Conservation (phyloP, 2,888 invertebrate genomes). For the Cheiracanthium punctorium region DNA sequence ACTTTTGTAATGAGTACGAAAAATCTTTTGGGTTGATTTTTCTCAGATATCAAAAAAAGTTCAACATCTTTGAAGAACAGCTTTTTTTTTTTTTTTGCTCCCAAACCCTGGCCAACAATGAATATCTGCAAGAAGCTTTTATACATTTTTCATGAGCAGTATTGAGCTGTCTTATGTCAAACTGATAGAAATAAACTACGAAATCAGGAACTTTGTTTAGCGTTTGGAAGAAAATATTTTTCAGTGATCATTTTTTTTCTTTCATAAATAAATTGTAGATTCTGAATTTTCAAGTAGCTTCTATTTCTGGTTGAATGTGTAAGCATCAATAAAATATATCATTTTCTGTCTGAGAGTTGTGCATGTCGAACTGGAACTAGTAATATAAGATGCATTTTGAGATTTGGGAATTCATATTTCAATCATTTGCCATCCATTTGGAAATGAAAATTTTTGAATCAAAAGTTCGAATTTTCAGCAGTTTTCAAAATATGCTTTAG, state of each 20-base stretch:
- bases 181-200: neutral
- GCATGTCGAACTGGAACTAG: neutral
- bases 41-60: neutral
- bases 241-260: neutral
- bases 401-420: neutral
- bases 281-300: neutral
- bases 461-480: too few species aligned
- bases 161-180: conserved; percentile 6
- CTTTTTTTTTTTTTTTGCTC: too few species aligned
- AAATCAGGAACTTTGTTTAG: neutral
- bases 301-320: neutral
- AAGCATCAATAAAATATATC: neutral
- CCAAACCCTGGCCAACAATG: neutral
- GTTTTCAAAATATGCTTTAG: too few species aligned
- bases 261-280: neutral
- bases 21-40: too few species aligned
- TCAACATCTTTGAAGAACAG: neutral
- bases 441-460: too few species aligned
- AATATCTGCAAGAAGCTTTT: neutral
- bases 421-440: too few species aligned
- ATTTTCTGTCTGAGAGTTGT: neutral
- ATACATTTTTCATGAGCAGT: neutral
- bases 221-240: neutral
- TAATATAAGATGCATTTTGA: neutral
- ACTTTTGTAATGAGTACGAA: too few species aligned